These are phyloP conservation scores for Drosophila imparisetae DNA, from an alignment of 2,888 invertebrate species.

Conservation along the genomic window DNA sequence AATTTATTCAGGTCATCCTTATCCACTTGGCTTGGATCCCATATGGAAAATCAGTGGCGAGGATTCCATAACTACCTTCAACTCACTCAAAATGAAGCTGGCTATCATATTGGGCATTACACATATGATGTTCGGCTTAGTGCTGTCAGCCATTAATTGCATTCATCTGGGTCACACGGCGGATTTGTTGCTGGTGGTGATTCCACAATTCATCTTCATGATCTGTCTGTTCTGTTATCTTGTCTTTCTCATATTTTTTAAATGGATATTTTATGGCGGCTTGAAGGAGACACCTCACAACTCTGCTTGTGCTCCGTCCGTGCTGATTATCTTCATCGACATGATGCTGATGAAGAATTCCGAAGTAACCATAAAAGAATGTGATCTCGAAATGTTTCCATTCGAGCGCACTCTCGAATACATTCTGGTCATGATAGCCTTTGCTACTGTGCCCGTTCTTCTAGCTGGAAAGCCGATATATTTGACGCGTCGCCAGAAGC, in stretches of 20 bases:
- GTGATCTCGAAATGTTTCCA: conserved; percentile 87
- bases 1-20: conserved; percentile 85
- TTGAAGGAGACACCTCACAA: conserved; percentile 74
- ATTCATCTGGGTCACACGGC: conserved; percentile 88
- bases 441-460: conserved; percentile 96
- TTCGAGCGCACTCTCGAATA: conserved; percentile 89
- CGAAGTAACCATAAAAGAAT: conserved; percentile 76
- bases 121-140: conserved; percentile 97
- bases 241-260: conserved; percentile 94
- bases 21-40: conserved; percentile 92
- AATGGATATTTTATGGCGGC: conserved; percentile 92
- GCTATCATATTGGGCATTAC: conserved; percentile 96
- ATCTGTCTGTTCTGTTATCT: conserved; percentile 94
- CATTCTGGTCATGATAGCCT: conserved; percentile 90
- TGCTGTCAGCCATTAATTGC: conserved; percentile 91
- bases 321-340: conserved; percentile 91
- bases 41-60: conserved; percentile 90
- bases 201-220: conserved; percentile 95
- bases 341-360: conserved; percentile 89
- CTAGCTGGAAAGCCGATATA: conserved; percentile 95
- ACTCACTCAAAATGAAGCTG: conserved; percentile 98
- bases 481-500: conserved; percentile 85
- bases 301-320: conserved; percentile 89
- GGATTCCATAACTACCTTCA: conserved; percentile 95
- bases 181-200: conserved; percentile 91